Conservation (phyloP, 2,797 vertebrate genomes). For the Rhinoraja longicauda region DNA sequence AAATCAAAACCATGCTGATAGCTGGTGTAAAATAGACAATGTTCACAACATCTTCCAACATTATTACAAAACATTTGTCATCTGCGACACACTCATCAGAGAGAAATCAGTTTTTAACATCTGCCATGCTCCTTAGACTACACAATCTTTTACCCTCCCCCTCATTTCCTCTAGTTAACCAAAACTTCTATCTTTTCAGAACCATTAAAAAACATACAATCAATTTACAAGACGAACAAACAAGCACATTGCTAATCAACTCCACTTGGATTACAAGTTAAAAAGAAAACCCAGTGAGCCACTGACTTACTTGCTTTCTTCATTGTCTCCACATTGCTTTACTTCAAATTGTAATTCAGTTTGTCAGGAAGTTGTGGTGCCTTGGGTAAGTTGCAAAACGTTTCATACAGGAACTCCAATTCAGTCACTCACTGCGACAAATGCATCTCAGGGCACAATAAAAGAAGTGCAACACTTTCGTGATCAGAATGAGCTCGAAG, state of each 20-base stretch:
- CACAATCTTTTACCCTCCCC: background rate
- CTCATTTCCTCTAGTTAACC: constrained; percentile 17
- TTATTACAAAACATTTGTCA: background rate
- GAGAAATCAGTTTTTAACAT: constrained; percentile 29
- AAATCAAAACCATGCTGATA: background rate
- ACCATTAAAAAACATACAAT: background rate
- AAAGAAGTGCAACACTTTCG: background rate
- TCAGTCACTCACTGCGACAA: constrained; percentile 37
- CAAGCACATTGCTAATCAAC: background rate
- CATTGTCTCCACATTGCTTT: constrained; percentile 55
- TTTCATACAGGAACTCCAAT: constrained; percentile 44
- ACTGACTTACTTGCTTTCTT: constrained; percentile 53
- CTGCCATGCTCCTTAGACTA: background rate
- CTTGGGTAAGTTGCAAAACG: constrained; percentile 44
- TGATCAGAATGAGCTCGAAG: background rate
- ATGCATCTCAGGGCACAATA: background rate
- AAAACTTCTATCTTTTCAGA: background rate
- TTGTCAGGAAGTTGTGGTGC: constrained; percentile 59
- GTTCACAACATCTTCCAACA: background rate
- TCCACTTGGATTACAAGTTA: background rate
- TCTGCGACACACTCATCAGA: background rate
- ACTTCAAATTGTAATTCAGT: constrained; percentile 42
- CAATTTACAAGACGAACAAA: background rate
- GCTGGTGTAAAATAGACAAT: background rate
- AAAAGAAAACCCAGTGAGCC: background rate